Evolutionary conservation across 2,888 invertebrate species (phyloP), one percentile per base, ranked within the genome.

Genomic region (Platypus cylindrus): DNA sequence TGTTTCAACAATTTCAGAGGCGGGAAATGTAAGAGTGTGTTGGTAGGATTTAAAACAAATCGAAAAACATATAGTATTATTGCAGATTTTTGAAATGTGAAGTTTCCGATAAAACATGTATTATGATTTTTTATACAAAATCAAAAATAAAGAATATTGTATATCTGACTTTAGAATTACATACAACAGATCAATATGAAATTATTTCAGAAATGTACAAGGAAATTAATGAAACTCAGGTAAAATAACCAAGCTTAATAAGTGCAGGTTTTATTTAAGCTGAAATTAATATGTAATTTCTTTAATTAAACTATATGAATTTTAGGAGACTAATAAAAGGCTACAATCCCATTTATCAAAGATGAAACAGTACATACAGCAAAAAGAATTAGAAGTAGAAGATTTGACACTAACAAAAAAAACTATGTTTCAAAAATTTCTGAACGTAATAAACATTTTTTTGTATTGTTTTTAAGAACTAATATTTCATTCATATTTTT

Each of bases 101-200:
- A 40, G 17, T 54, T 2, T 34, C 38, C 16, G 47, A 51, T 16
- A 43, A 46, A 8, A 40, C 41, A 23, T 57, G 58, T 41, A 53
- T 51, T 17, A 39, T 62, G 29, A 43, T 59, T 16, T 61, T 60
- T 43, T 61, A 52, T 36, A 56, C 55, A 14, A 59, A 56, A 38
- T 56, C 60, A 1, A 53, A 54, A 37, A 55, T 61, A 25, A 62
- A 62, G 43, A 50, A 51, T 3, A 46, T 60, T 25, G 50, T 60
- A n/a, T 59, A 57, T 37, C 45, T 62, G 15, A 54, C 53, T 2
- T 38, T 62, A 17, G 59, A 59, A 26, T 43, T 62, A 28, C 41
- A 44, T 17, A 28, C 50, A n/a, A 60, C 60, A 3, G 50, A 57
- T 45, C 59, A 59, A 37, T 52, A 49, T 28, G 58, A 59, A 41